Base-by-base conservation (phyloP, 2,888 invertebrate genomes). In the Malthinus seriepunctatus region DNA sequence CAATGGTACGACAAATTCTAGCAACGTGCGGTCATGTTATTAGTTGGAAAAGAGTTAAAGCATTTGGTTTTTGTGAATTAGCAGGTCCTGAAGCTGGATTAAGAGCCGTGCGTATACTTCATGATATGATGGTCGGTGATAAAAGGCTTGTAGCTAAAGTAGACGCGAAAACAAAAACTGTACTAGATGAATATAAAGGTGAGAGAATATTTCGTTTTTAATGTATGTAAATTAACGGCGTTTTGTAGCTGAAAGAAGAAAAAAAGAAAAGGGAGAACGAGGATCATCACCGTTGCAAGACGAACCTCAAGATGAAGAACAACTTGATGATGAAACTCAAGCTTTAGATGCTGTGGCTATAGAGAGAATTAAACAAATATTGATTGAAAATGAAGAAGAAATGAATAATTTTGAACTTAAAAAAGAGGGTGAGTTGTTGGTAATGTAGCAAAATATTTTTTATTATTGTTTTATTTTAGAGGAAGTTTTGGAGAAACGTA, bases 21-120 rank as follows among this genome's bases (percentile, higher is more conserved):
- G 88, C 90, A 73, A 89, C 95, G 52, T 98, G 97, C 82, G 99
- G 99, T 3, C 89, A 90, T 62, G 95, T 99, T 48, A 84, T 94
- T 9, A 93, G 91, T 70, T 99, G 99, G 99, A 98, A 98, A 80
- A 86, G 98, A 60, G 97, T 98, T 11, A 94, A 95, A 76, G 95
- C 94, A 1, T 98, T 98, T 80, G 98, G 98, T 8, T 99, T 98
- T 82, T 96, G 97, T 81, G 98, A 98, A 82, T 95, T 94, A 79
- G 94, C 93, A 66, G 90, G 93, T 57, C 97, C 98, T 11, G 96
- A 97, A 80, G 93, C 97, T 12, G 98, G 97, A 37, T 83, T 98
- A 67, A 85, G 98, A 65, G 96, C 97, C 66, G 95, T 99, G 64
- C 82, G 95, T 42, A 82, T 99, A 65, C 83, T 99, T 32, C 95